phyloP scores from a whole-genome alignment of 2,888 invertebrate genomes.

The Ophioninae sp. region DNA sequence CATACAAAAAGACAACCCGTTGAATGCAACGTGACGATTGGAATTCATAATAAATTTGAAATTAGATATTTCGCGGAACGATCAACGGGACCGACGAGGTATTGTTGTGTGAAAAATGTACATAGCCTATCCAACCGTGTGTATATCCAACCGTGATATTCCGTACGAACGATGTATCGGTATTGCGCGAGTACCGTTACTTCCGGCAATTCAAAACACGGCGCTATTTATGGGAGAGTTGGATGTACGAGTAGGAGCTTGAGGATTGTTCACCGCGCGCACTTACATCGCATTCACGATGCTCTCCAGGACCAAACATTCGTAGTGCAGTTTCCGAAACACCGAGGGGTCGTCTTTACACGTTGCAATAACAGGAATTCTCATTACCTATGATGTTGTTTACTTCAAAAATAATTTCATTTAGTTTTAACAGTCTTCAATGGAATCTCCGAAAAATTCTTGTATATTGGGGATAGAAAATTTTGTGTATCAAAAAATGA shows the following conservation, averaged over 20 bases:
- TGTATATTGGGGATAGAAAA: not conserved
- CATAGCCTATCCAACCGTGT: not conserved
- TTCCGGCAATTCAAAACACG: constrained; percentile 67
- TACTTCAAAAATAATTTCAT: not conserved
- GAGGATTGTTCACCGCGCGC: not conserved
- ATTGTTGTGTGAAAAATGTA: not conserved
- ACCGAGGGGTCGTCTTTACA: too few relatives aligned
- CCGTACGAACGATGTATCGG: constrained; percentile 71
- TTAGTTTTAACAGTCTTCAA: not conserved
- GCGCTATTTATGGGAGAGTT: not conserved
- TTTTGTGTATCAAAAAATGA: not conserved
- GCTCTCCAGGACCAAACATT: not conserved
- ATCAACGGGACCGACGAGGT: not conserved
- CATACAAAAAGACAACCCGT: constrained; percentile 11
- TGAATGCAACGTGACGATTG: too few relatives aligned
- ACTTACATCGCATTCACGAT: not conserved
- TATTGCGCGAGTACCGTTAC: constrained; percentile 66
- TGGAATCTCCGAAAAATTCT: not conserved
- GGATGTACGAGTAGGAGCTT: not conserved
- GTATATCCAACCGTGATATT: constrained; percentile 56
- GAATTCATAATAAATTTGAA: not conserved
- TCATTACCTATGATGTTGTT: not conserved
- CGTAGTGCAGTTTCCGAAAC: not conserved
- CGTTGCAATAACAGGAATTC: not conserved
- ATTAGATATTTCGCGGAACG: constrained; percentile 16